phyloP scores from a whole-genome alignment of 1,140 invertebrate species.

The Drosophila equinoxialis region DNA sequence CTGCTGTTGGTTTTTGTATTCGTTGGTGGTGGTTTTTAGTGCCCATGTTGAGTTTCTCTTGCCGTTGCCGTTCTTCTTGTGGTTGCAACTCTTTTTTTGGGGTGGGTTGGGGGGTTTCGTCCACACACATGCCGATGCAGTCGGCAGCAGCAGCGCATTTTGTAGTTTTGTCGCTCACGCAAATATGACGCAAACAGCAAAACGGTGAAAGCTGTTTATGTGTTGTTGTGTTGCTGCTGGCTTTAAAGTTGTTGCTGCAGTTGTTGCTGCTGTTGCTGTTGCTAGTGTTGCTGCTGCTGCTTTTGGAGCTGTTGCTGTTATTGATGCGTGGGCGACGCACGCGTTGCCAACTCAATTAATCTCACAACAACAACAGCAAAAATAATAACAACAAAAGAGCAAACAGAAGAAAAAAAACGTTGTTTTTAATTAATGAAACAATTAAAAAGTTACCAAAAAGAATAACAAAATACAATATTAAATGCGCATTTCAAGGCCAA shows the following conservation, averaged over 20 bases:
- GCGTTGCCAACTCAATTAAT: slow-evolving; percentile 79
- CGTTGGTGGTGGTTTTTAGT: slow-evolving; percentile 62
- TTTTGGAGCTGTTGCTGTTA: slow-evolving; percentile 20
- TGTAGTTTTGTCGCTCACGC: slow-evolving; percentile 69
- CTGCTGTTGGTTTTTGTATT: slow-evolving; percentile 22
- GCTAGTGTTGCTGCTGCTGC: slow-evolving; percentile 7
- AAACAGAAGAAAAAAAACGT: slow-evolving; percentile 13
- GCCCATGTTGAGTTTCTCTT: slow-evolving; percentile 51
- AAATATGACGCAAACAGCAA: slow-evolving; percentile 66
- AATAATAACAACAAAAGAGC: slow-evolving; percentile 5
- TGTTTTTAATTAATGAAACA: slow-evolving; percentile 74
- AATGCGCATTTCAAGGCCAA: slow-evolving; percentile 61
- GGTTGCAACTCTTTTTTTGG: slow-evolving; percentile 16
- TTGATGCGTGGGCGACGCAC: slow-evolving; percentile 69
- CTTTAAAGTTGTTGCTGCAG: slow-evolving; percentile 6
- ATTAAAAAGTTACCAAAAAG: slow-evolving; percentile 65
- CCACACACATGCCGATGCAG: slow-evolving; percentile 53
- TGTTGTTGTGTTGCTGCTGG: slow-evolving; percentile 17
- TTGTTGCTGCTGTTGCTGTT: slow-evolving; percentile 36
- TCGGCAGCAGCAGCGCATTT: slow-evolving; percentile 19
- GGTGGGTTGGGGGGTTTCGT: not conserved
- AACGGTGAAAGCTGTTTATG: slow-evolving; percentile 68
- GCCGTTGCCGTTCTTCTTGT: slow-evolving; percentile 3
- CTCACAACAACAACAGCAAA: slow-evolving; percentile 11
- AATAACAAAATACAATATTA: slow-evolving; percentile 29